Evolutionary conservation across 2,888 invertebrate genomes (phyloP).

Genomic region (Agrochola circellaris): DNA sequence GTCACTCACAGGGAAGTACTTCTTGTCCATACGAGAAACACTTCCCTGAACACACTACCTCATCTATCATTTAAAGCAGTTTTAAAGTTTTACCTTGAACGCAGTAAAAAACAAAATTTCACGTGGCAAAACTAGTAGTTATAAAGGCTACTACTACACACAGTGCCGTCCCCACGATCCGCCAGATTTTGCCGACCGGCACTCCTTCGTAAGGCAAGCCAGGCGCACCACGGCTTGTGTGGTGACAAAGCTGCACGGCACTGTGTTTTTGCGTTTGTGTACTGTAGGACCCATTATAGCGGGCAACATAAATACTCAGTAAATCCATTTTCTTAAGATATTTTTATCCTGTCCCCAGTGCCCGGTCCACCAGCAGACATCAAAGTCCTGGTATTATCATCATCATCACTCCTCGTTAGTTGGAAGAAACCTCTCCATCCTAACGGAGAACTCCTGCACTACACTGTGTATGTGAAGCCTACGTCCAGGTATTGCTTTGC

Average conservation of each 20-base stretch:
- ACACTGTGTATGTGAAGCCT: conserved; percentile 93
- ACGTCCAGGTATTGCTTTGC: conserved; percentile 79
- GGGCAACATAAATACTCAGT: not conserved
- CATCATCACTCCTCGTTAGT: conserved; percentile 95
- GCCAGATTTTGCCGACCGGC: too few species aligned
- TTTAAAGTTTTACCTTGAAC: not conserved
- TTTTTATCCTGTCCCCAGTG: conserved; percentile 85
- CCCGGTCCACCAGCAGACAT: conserved; percentile 96
- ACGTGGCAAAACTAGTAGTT: not conserved
- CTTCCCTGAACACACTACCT: not conserved
- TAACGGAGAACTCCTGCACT: conserved; percentile 95
- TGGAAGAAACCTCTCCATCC: conserved; percentile 95
- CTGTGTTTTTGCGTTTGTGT: not conserved
- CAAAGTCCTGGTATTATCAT: conserved; percentile 95
- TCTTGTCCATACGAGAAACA: too few species aligned
- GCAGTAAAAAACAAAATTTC: not conserved
- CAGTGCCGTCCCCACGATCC: too few species aligned
- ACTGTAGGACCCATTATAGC: not conserved
- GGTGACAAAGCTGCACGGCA: too few species aligned
- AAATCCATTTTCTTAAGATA: not conserved
- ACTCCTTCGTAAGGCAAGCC: too few species aligned
- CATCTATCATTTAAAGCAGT: not conserved
- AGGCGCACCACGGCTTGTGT: too few species aligned
- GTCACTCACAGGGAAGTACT: too few species aligned
- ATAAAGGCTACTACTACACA: too few species aligned